A percentile compares a stretch with the other conserved stretches of the same genome.
Evolutionary conservation across 2,797 vertebrate genomes (phyloP).

Genomic region (Garrulus glandarius): DNA sequence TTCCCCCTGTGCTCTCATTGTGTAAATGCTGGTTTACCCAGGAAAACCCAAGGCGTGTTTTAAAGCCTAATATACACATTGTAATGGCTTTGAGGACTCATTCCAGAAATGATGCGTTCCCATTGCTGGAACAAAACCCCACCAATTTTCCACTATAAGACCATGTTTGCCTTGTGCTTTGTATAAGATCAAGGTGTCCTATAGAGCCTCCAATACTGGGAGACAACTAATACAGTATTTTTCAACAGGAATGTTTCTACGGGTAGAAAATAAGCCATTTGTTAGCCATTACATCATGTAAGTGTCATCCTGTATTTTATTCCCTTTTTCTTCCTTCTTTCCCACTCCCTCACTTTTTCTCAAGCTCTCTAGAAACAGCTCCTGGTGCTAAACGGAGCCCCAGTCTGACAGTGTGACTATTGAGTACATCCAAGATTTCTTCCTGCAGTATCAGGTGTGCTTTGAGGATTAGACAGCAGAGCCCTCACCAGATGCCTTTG

Average conservation of each 20-base stretch:
- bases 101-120: neutral
- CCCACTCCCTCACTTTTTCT: neutral
- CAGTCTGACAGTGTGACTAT: neutral
- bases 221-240: neutral
- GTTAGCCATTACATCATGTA: neutral
- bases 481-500: neutral
- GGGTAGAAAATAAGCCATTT: neutral
- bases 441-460: neutral
- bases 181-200: rapidly evolving
- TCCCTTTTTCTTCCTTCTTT: neutral
- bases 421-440: neutral
- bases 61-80: neutral
- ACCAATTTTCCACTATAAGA: neutral
- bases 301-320: neutral
- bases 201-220: neutral
- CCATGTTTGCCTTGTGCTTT: neutral
- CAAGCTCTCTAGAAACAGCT: neutral
- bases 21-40: neutral
- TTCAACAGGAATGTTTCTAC: neutral
- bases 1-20: rapidly evolving
- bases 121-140: neutral
- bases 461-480: neutral
- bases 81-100: neutral
- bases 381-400: neutral
- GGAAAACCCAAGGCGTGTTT: neutral